These are phyloP conservation scores for Triplophysa dalaica DNA, from an alignment of 2,113 vertebrate species.

Conservation along the genomic window DNA sequence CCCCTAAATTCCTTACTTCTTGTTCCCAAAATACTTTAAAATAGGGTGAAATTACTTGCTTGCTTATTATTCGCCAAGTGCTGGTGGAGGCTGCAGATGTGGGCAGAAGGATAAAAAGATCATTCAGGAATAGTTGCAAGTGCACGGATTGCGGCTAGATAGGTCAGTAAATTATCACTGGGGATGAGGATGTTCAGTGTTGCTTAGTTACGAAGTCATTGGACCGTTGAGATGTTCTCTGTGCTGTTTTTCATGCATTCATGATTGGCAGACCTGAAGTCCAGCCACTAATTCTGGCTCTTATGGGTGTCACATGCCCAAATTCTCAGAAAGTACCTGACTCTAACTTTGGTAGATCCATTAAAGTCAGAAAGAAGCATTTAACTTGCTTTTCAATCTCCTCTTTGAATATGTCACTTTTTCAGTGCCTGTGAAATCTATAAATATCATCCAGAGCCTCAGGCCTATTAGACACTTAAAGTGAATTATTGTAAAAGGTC, in stretches of 20 bases:
- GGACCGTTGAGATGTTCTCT: conserved; percentile 12
- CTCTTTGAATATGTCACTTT: conserved; percentile 16
- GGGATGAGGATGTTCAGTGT: conserved; percentile 18
- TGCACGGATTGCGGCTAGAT: conserved; percentile 28
- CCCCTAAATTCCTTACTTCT: neutral
- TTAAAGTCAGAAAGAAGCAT: conserved; percentile 19
- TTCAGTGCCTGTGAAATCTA: conserved; percentile 10
- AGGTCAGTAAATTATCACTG: conserved; percentile 32
- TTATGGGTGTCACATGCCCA: neutral
- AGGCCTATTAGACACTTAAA: neutral
- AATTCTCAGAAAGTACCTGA: neutral
- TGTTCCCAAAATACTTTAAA: conserved; percentile 3
- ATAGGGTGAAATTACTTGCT: conserved; percentile 11
- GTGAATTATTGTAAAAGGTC: neutral
- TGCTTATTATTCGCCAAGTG: conserved; percentile 9
- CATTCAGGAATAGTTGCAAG: neutral
- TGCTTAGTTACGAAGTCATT: conserved; percentile 37
- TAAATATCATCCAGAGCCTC: conserved; percentile 22
- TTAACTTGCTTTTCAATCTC: conserved; percentile 26
- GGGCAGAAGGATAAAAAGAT: neutral
- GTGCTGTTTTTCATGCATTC: conserved; percentile 11
- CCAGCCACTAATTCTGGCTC: conserved; percentile 49
- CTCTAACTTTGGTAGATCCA: conserved; percentile 23
- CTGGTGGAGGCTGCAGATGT: conserved; percentile 13
- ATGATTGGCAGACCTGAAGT: conserved; percentile 66